Percentiles rank a stretch among this genome's conserved stretches.
These are phyloP conservation scores for Vombatus ursinus DNA, from an alignment of 2,113 vertebrate species.

Conservation along the genomic window DNA sequence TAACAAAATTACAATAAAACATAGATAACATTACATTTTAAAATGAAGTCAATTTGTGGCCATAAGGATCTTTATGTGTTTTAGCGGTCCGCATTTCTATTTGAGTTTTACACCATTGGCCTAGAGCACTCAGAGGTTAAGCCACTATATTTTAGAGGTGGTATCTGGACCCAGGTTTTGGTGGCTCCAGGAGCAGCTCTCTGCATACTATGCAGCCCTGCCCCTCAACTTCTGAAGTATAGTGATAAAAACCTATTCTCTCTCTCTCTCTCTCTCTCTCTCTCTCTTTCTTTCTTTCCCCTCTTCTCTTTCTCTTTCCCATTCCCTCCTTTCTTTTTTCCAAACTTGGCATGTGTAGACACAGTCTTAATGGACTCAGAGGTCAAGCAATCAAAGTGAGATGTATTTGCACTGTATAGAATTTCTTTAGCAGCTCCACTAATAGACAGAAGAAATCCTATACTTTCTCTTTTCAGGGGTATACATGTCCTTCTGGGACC, in stretches of 20 bases:
- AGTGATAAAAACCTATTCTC: not conserved
- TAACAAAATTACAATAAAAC: not conserved
- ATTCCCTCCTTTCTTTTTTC: not conserved
- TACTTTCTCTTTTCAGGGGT: slow-evolving; percentile 1
- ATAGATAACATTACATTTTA: not conserved
- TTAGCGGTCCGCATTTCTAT: not conserved
- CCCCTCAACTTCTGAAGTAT: not conserved
- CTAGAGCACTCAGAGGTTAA: not conserved
- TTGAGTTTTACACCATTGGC: not conserved
- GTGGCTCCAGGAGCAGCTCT: not conserved
- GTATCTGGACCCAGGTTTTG: not conserved
- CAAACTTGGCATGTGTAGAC: not conserved
- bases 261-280: not conserved
- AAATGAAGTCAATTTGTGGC: not conserved
- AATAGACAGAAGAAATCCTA: slow-evolving; percentile 1
- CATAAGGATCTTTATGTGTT: not conserved
- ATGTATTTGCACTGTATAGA: not conserved
- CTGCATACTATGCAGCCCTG: not conserved
- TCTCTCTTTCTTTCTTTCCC: no score
- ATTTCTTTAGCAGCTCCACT: not conserved
- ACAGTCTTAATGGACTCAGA: not conserved
- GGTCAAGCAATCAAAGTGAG: not conserved
- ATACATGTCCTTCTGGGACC: not conserved
- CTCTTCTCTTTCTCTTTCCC: not conserved
- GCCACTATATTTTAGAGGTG: not conserved